Conservation (phyloP, 1,140 invertebrate species). For the Hycleus cichorii region DNA sequence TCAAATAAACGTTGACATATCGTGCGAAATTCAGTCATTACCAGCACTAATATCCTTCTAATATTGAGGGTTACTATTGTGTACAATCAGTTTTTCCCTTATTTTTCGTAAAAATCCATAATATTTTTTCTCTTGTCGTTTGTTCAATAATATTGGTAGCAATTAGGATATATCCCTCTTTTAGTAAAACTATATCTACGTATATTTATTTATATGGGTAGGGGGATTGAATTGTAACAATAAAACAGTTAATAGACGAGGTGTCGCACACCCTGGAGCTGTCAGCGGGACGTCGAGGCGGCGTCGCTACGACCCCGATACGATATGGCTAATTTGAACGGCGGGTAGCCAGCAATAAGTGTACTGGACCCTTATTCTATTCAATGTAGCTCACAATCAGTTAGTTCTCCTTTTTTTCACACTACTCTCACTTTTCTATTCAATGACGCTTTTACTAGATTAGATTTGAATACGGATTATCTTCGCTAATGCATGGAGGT, state of each 20-base stretch:
- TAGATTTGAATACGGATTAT: no score
- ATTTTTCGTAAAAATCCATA: background rate
- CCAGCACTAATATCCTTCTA: no score
- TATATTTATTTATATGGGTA: constrained; percentile 18
- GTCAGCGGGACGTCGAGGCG: constrained; percentile 28
- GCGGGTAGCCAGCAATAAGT: constrained; percentile 39
- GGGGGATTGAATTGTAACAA: constrained; percentile 40
- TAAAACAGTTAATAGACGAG: constrained; percentile 42
- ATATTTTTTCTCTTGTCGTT: background rate
- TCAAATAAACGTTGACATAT: no score
- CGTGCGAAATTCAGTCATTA: no score
- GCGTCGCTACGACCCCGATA: constrained; percentile 23
- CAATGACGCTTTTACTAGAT: no score
- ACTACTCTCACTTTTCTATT: no score
- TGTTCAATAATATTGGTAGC: background rate
- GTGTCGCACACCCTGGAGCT: constrained; percentile 38
- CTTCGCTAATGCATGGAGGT: no score
- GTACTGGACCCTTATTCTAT: constrained; percentile 24
- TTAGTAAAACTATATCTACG: background rate
- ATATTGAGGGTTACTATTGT: no score
- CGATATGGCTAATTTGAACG: constrained; percentile 42
- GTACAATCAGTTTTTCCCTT: background rate
- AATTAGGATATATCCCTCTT: background rate
- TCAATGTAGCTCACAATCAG: no score
- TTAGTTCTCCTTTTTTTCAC: no score